phyloP scores from a whole-genome alignment of 2,888 invertebrate genomes.

The Acanthacorydalis orientalis region DNA sequence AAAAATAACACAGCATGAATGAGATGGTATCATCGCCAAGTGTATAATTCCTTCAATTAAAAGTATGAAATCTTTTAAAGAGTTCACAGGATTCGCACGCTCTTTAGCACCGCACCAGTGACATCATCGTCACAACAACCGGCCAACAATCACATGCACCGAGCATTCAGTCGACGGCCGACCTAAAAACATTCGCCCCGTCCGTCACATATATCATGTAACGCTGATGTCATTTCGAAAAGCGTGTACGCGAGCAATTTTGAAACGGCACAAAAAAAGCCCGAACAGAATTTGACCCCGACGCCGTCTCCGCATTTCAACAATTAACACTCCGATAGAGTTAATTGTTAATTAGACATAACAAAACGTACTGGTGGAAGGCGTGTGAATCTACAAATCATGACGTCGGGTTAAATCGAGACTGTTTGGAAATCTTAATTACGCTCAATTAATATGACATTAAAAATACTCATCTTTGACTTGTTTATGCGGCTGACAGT shows the following conservation, averaged over 20 bases:
- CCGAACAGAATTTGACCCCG: too few species aligned
- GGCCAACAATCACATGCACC: not conserved
- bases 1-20: too few species aligned
- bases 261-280: too few species aligned
- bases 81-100: constrained; percentile 10
- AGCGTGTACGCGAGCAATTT: too few species aligned
- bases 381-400: constrained; percentile 2
- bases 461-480: not conserved
- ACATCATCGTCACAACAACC: not conserved
- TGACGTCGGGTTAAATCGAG: not conserved
- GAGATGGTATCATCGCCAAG: not conserved
- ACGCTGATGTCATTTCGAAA: too few species aligned
- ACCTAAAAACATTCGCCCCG: too few species aligned
- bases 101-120: constrained; percentile 4
- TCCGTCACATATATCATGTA: too few species aligned
- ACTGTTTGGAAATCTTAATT: constrained; percentile 1
- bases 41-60: constrained; percentile 1
- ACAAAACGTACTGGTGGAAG: not conserved
- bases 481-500: too few species aligned
- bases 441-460: constrained; percentile 2
- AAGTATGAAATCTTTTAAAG: constrained; percentile 8
- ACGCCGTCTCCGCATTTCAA: not conserved
- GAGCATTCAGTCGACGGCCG: not conserved
- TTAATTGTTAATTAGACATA: constrained; percentile 1
- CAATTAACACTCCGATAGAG: not conserved